Conservation (phyloP, 2,797 vertebrate species). For the Argentina silus region DNA sequence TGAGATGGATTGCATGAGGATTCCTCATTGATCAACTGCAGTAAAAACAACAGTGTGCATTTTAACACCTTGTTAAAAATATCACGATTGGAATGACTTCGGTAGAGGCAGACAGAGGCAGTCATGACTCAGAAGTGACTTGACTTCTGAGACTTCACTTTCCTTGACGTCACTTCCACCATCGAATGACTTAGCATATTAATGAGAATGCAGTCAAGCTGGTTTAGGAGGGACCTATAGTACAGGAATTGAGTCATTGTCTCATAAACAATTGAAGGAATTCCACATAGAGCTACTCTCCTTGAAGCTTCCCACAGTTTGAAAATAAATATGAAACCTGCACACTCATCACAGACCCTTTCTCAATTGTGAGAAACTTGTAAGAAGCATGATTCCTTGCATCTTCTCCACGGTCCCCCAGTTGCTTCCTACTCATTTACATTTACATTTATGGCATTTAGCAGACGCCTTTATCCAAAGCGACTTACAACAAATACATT, state of each 20-base stretch:
- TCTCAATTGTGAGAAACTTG: not conserved
- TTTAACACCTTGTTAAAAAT: constrained; percentile 31
- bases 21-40: constrained; percentile 25
- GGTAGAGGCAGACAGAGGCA: constrained; percentile 26
- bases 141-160: too few relatives aligned
- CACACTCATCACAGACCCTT: not conserved
- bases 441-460: too few relatives aligned
- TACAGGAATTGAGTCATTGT: not conserved
- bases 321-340: not conserved
- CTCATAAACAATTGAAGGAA: constrained; percentile 19
- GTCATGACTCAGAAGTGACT: constrained; percentile 38
- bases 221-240: constrained; percentile 39
- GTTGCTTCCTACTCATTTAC: too few relatives aligned
- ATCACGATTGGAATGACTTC: constrained; percentile 12
- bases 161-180: too few relatives aligned
- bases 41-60: constrained; percentile 29
- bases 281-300: constrained; percentile 23
- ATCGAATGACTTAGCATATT: constrained; percentile 7
- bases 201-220: constrained; percentile 60
- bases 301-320: not conserved
- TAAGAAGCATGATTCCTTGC: not conserved
- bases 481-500: too few relatives aligned
- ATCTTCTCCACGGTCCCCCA: too few relatives aligned
- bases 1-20: constrained; percentile 43
- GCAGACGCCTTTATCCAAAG: too few relatives aligned